These are phyloP conservation scores for Noctua janthe DNA, from an alignment of 2,888 invertebrate genomes.

Conservation along the genomic window DNA sequence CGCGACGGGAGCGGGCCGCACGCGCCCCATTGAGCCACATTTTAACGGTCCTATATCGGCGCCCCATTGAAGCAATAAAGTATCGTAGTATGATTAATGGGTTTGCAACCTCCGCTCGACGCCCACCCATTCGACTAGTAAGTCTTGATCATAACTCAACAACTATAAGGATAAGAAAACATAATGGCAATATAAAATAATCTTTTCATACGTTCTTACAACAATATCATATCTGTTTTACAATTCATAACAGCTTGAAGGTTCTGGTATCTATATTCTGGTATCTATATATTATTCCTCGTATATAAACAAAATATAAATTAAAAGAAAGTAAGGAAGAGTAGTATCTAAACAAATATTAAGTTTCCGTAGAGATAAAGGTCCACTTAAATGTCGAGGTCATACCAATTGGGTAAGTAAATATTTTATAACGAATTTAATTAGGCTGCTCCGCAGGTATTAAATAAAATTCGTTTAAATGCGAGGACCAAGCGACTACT, in stretches of 20 bases:
- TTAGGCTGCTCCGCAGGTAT: constrained; percentile 24
- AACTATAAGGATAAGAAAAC: constrained; percentile 68
- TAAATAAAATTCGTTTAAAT: constrained; percentile 37
- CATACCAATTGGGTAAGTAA: constrained; percentile 32
- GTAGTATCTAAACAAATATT: constrained; percentile 45
- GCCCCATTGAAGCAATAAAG: constrained; percentile 86
- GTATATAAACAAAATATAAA: constrained; percentile 23
- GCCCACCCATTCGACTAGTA: constrained; percentile 77
- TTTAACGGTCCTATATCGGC: constrained; percentile 76
- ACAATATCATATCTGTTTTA: constrained; percentile 5
- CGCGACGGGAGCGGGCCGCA: constrained; percentile 51
- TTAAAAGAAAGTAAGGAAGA: constrained; percentile 24
- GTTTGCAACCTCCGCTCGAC: constrained; percentile 77
- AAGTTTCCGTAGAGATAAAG: constrained; percentile 36
- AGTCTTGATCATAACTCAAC: constrained; percentile 78
- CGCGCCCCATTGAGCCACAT: constrained; percentile 75
- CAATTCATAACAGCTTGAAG: neutral
- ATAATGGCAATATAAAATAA: constrained; percentile 66
- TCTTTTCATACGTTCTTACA: constrained; percentile 12
- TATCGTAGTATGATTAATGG: constrained; percentile 86
- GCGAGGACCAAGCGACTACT: constrained; percentile 14
- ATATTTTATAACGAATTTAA: constrained; percentile 48
- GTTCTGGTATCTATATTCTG: neutral
- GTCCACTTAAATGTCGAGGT: constrained; percentile 42
- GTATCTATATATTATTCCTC: neutral